Evolutionary conservation across 2,797 vertebrate genomes (phyloP).

Genomic region (Meda fulgida): DNA sequence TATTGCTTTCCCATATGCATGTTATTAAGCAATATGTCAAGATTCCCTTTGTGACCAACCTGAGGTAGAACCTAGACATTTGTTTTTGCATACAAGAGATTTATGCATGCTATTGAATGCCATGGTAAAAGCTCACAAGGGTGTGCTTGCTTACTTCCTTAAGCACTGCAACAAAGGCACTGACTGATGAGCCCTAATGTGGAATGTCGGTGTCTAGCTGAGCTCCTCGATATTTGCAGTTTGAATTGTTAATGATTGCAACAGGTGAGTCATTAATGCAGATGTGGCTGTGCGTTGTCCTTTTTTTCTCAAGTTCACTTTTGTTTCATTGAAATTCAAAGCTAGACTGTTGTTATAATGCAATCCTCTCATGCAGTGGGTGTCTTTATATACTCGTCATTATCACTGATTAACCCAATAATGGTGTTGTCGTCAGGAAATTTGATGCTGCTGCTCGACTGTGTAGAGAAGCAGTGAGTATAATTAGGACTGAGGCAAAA

Average conservation of each 20-base stretch:
- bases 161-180: not conserved
- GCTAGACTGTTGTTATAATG: conserved; percentile 18
- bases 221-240: conserved; percentile 21
- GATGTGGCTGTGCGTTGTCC: not conserved
- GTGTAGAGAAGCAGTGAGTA: conserved; percentile 30
- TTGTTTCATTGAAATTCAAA: not conserved
- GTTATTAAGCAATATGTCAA: not conserved
- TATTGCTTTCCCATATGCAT: not conserved
- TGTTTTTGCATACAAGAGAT: not conserved
- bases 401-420: conserved; percentile 38
- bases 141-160: not conserved
- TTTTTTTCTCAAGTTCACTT: conserved; percentile 7
- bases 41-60: not conserved
- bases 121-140: not conserved
- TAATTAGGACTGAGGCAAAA: conserved; percentile 37
- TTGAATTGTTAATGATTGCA: conserved; percentile 37
- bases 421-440: conserved; percentile 30
- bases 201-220: conserved; percentile 23
- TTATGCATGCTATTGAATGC: not conserved
- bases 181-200: not conserved
- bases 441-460: conserved; percentile 35
- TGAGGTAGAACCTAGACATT: not conserved
- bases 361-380: conserved; percentile 6
- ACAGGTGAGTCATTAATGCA: conserved; percentile 25
- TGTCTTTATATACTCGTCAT: conserved; percentile 10